phyloP scores from a whole-genome alignment of 2,888 invertebrate genomes.

The Xanthia icteritia region DNA sequence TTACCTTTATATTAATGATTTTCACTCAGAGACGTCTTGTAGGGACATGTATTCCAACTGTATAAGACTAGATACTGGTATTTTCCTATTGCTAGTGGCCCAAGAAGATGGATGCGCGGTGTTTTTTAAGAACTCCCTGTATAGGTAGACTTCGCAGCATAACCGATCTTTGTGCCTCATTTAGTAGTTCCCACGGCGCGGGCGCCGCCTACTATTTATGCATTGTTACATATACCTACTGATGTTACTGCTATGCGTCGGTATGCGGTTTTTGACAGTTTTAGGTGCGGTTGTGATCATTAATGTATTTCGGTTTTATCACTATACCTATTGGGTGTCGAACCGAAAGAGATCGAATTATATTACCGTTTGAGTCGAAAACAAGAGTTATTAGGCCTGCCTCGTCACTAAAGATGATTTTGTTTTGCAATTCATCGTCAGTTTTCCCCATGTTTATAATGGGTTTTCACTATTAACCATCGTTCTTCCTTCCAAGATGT shows the following conservation, averaged over 20 bases:
- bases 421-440: too few species aligned
- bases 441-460: too few species aligned
- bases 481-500: too few species aligned
- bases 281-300: conserved; percentile 28
- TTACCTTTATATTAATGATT: neutral
- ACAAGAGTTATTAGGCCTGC: neutral
- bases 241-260: conserved; percentile 22
- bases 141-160: conserved; percentile 18
- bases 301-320: conserved; percentile 5
- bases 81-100: neutral
- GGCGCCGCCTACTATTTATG: conserved; percentile 41
- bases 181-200: conserved; percentile 45
- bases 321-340: neutral
- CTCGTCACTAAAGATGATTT: too few species aligned
- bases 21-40: neutral
- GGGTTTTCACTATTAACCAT: too few species aligned
- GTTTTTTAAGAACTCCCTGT: conserved; percentile 28
- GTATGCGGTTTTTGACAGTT: conserved; percentile 32
- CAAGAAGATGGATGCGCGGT: neutral
- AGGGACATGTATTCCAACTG: neutral
- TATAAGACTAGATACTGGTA: neutral
- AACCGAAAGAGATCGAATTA: neutral
- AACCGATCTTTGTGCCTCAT: conserved; percentile 27
- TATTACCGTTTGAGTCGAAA: neutral
- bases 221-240: conserved; percentile 38